Evolutionary conservation across 2,113 vertebrate genomes (phyloP).

Genomic region (Ammospiza caudacuta): DNA sequence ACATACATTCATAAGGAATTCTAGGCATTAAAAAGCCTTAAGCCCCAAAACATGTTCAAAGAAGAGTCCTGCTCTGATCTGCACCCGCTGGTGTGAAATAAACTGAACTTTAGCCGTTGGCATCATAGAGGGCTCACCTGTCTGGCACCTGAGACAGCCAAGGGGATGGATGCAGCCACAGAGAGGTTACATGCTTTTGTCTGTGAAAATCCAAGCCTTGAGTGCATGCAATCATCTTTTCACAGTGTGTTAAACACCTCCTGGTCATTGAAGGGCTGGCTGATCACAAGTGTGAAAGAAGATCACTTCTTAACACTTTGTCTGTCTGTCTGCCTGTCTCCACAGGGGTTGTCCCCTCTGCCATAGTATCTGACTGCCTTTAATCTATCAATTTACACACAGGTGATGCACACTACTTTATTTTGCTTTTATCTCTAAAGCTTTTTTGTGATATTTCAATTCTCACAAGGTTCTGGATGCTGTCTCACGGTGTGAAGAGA

Average conservation of each 20-base stretch:
- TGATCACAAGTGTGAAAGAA: not conserved
- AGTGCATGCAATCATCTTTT: not conserved
- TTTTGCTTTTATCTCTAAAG: not conserved
- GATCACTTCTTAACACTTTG: not conserved
- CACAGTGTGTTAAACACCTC: not conserved
- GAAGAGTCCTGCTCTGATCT: not conserved
- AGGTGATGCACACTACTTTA: not conserved
- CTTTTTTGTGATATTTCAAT: not conserved
- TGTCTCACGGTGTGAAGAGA: not conserved
- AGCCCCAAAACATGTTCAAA: not conserved
- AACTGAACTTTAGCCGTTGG: not conserved
- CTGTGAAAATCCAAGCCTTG: not conserved
- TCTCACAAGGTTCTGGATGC: not conserved
- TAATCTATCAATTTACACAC: not conserved
- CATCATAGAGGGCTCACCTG: not conserved
- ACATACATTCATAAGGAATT: not conserved
- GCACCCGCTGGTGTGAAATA: not conserved
- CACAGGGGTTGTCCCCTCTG: not conserved
- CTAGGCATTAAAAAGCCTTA: not conserved
- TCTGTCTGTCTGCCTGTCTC: too few relatives aligned
- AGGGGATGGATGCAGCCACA: not conserved
- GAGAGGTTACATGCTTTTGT: not conserved
- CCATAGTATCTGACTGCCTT: not conserved
- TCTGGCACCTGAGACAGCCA: not conserved
- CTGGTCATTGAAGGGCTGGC: not conserved